These are phyloP conservation scores for Argyresthia albistria DNA, from an alignment of 2,888 invertebrate genomes.

Conservation along the genomic window DNA sequence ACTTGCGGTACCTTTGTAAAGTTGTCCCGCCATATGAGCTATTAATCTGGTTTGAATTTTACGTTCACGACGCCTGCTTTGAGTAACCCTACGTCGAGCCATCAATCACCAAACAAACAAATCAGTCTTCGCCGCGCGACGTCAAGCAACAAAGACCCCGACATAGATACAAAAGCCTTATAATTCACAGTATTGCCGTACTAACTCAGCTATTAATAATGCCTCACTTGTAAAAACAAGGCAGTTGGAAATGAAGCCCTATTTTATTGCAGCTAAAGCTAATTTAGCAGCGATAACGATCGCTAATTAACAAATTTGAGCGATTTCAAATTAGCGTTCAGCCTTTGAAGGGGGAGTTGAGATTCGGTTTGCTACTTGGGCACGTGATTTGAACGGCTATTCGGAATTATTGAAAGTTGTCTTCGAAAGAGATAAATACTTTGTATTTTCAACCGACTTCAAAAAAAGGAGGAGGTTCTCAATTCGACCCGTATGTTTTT, in stretches of 20 bases:
- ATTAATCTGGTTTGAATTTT: too few relatives aligned
- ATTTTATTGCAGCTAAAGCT: neutral
- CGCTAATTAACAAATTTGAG: neutral
- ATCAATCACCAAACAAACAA: conserved; percentile 1
- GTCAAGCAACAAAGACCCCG: conserved; percentile 8
- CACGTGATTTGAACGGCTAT: too few relatives aligned
- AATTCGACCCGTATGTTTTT: too few relatives aligned
- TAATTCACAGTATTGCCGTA: conserved; percentile 20
- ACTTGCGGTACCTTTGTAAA: too few relatives aligned
- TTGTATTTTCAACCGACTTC: too few relatives aligned
- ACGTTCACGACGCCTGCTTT: too few relatives aligned
- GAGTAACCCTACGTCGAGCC: neutral
- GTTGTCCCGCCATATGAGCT: too few relatives aligned
- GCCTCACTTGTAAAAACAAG: conserved; percentile 4
- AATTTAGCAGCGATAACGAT: neutral
- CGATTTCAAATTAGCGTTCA: neutral
- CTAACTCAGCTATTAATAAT: conserved; percentile 31
- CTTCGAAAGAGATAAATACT: too few relatives aligned
- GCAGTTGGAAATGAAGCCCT: neutral
- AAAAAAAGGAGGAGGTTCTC: too few relatives aligned
- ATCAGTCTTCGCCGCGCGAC: conserved; percentile 1
- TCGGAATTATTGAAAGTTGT: too few relatives aligned
- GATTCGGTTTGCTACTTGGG: too few relatives aligned
- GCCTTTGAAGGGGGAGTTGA: neutral
- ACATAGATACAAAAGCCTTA: conserved; percentile 23